phyloP scores from a whole-genome alignment of 2,113 vertebrate genomes.

The Pampusana beccarii region DNA sequence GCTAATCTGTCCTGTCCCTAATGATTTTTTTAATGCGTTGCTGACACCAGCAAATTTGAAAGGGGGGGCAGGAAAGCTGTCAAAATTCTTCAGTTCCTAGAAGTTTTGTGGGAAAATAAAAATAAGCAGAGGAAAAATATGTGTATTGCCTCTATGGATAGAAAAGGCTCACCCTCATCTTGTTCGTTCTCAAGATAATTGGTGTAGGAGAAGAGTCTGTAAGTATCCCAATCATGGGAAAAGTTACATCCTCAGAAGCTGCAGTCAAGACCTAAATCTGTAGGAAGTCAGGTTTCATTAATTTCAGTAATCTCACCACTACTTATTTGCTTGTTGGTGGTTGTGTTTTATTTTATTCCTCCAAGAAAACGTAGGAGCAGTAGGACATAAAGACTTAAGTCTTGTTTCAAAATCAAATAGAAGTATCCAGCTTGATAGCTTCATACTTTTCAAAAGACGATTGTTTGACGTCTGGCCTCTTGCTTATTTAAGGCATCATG shows the following conservation, averaged over 20 bases:
- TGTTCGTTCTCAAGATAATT: background rate
- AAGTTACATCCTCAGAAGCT: background rate
- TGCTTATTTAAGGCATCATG: background rate
- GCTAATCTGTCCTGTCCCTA: background rate
- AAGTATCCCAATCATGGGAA: background rate
- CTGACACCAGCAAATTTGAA: background rate
- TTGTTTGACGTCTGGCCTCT: constrained; percentile 2
- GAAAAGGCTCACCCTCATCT: background rate
- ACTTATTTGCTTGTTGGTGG: background rate
- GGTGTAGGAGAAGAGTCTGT: background rate
- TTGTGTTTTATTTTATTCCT: background rate
- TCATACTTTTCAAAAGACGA: background rate
- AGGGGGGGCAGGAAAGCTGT: background rate
- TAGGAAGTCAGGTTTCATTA: background rate
- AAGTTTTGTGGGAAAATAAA: background rate
- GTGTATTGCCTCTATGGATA: background rate
- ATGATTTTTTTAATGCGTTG: background rate
- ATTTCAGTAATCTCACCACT: background rate
- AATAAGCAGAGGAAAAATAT: background rate
- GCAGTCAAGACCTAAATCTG: background rate
- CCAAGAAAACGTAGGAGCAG: background rate
- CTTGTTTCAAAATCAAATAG: background rate
- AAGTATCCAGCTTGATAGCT: background rate
- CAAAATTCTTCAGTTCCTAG: background rate
- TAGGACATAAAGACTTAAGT: background rate